These are phyloP conservation scores for Vulpes vulpes DNA, from an alignment of 2,113 vertebrate genomes.

Conservation along the genomic window DNA sequence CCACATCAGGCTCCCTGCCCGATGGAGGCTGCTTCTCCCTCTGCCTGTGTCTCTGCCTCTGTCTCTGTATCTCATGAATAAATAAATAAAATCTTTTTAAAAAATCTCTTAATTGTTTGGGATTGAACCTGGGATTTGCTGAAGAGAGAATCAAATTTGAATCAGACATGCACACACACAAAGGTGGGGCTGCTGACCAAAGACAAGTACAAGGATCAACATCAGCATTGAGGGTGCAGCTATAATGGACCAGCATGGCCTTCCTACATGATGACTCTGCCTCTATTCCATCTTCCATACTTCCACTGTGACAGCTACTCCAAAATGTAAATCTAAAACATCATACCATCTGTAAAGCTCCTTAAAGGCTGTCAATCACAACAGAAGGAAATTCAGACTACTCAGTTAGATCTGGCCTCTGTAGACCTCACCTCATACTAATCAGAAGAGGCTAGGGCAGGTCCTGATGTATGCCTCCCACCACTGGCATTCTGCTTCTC, in stretches of 20 bases:
- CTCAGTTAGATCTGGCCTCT: background rate
- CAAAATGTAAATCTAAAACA: background rate
- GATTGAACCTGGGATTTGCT: background rate
- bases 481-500: background rate
- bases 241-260: rapidly evolving
- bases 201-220: background rate
- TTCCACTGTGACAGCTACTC: background rate
- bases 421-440: background rate
- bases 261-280: background rate
- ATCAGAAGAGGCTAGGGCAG: background rate
- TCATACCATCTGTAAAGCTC: background rate
- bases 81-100: too few relatives aligned
- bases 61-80: too few relatives aligned
- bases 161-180: background rate
- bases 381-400: background rate
- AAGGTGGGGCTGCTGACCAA: background rate
- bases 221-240: rapidly evolving
- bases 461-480: background rate
- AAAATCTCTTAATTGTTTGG: background rate
- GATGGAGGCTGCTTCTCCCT: too few relatives aligned
- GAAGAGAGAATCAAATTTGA: background rate
- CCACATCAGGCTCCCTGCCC: too few relatives aligned
- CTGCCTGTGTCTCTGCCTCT: too few relatives aligned
- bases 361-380: background rate
- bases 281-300: too few relatives aligned